phyloP scores from a whole-genome alignment of 2,113 vertebrate species.

The Neogale vison region DNA sequence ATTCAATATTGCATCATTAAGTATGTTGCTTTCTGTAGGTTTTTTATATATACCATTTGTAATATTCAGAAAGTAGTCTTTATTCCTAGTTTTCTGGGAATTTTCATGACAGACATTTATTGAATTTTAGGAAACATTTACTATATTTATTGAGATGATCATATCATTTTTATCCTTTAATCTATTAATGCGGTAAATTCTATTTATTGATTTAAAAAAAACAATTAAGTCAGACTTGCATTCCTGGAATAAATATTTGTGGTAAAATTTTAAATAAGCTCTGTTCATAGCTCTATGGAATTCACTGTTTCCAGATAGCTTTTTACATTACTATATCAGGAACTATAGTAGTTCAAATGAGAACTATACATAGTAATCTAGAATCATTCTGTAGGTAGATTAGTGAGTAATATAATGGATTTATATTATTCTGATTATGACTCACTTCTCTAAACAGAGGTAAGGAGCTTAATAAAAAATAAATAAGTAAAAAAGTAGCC shows the following conservation, averaged over 20 bases:
- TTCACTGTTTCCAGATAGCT: background rate
- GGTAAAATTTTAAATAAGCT: background rate
- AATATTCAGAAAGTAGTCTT: background rate
- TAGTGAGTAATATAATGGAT: background rate
- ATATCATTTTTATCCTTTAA: slow-evolving; percentile 20
- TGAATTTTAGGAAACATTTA: slow-evolving; percentile 43
- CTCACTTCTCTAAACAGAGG: background rate
- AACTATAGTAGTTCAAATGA: background rate
- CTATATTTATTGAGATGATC: background rate
- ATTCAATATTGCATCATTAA: background rate
- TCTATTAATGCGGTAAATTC: background rate
- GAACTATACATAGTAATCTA: background rate
- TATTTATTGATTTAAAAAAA: background rate
- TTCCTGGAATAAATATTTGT: background rate
- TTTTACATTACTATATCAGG: background rate
- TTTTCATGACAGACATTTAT: background rate
- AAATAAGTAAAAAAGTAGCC: background rate
- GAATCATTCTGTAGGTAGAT: background rate
- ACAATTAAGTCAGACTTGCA: background rate
- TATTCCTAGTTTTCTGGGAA: slow-evolving; percentile 2
- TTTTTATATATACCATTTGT: background rate
- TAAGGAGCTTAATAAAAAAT: slow-evolving; percentile 5
- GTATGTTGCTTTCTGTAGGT: background rate
- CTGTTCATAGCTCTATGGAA: background rate
- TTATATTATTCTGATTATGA: background rate